Evolutionary conservation across 1,140 invertebrate genomes (phyloP).

Genomic region (Apis cerana): DNA sequence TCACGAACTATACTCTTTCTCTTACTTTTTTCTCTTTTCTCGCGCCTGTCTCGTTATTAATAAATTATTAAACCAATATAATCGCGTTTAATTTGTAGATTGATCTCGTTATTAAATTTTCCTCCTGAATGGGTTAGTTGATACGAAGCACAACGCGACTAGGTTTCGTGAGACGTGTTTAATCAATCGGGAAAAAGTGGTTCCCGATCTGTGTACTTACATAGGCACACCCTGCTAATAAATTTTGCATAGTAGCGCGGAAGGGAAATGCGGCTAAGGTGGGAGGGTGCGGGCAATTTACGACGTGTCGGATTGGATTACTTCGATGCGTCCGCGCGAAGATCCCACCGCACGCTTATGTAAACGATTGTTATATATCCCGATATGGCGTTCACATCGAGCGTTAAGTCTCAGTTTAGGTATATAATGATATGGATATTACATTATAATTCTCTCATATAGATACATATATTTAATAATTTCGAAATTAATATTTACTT

Average conservation of each 20-base stretch:
- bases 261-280: conserved; percentile 4
- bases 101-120: conserved; percentile 40
- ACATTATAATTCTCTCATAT: too few relatives aligned
- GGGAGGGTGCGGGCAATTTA: conserved; percentile 28
- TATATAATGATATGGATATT: background rate
- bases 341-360: conserved; percentile 16
- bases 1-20: background rate
- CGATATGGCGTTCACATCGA: background rate
- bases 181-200: conserved; percentile 43
- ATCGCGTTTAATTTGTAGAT: conserved; percentile 17
- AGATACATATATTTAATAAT: too few relatives aligned
- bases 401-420: background rate
- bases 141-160: background rate
- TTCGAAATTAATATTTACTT: too few relatives aligned
- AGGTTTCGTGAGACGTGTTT: conserved; percentile 19
- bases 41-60: background rate
- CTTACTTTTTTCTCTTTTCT: background rate
- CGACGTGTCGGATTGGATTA: conserved; percentile 43
- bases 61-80: background rate
- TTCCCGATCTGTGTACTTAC: conserved; percentile 1
- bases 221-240: conserved; percentile 44
- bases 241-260: conserved; percentile 31
- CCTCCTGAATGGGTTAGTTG: background rate
- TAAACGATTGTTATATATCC: conserved; percentile 27
- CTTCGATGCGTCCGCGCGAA: conserved; percentile 12